Evolutionary conservation across 2,888 invertebrate genomes (phyloP), one percentile per base, ranked within the genome.

Genomic region (Pelosia muscerda): DNA sequence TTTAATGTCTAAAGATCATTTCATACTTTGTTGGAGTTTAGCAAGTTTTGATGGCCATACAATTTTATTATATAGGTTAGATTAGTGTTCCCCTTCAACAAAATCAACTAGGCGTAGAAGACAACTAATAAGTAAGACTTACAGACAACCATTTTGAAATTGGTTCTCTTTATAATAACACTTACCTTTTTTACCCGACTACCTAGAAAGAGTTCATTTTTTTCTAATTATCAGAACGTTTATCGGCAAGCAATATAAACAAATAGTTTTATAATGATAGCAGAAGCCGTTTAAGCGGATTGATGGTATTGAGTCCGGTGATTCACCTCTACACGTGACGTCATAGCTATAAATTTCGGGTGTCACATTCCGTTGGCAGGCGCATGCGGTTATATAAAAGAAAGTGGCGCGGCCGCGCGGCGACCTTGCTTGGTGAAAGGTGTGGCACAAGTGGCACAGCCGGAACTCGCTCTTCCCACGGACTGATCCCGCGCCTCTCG

Each of bases 351-450:
- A 90, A 90, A 92, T 93, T 57, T 94, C 87, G 94, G 92, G 91
- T 92, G 91, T 91, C 92, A 85, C 91, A 93, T 92, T 92, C 94
- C 92, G 84, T 81, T 83, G 87, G 87, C 84, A 81, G 77, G 79
- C 82, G 79, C 84, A 81, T 79, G 84, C 86, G 87, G 92, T 91
- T 93, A 92, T 92, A 92, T 93, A 92, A 93, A 94, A 93, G 94
- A 95, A 95, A 95, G 95, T 94, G 90, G 93, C 92, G 88, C 92
- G 93, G 93, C 90, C 93, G 91, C 90, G 90, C 81, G 79, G 84
- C 94, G 94, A 94, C 94, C 94, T 95, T 93, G 89, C 87, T 85
- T 88, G 93, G 94, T 94, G 94, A 94, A 95, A 94, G 94, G 94
- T 90, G 90, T 86, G 89, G 85, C 85, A 88, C 91, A 93, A 93